Evolutionary conservation across 2,888 invertebrate genomes (phyloP), one percentile per base, ranked within the genome.

Genomic region (Syrphus vitripennis): DNA sequence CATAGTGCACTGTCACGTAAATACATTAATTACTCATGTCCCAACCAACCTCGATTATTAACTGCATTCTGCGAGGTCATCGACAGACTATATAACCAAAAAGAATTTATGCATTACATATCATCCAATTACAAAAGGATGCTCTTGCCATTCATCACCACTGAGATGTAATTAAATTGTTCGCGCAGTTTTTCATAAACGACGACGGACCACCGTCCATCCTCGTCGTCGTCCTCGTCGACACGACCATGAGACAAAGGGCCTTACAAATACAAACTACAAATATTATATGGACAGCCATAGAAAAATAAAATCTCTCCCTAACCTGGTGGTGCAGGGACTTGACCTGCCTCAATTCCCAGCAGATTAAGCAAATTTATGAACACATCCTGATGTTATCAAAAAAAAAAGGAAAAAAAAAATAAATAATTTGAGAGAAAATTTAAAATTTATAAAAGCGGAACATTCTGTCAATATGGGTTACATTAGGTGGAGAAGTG

Each of bases 111-210:
- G 72, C 82, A 65, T 12, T 69, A 75, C 65, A 65, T 70, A 63
- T 67, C 67, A 34, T 21, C 57, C 57, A 76, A 81, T 81, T 84
- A 84, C 71, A 84, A 81, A 74, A 65, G 75, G 50, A 76, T 76
- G 70, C 40, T 26, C 67, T 12, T 34, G 34, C 76, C 71, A 84
- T 84, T 81, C 76, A 84, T 84, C 81, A 76, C 81, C 67, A 67
- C 34, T 53, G 84, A 67, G 72, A 84, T 76, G 74, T 84, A 84
- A 84, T 81, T 83, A 80, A 83, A 83, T 80, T 83, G 83, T 74
- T 83, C 83, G 74, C 40, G 69, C 70, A 75, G 75, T 80, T 80
- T 75, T 75, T 75, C 67, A 72, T 84, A 76, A 76, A 65, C 81
- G 76, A 29, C 29, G 12, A 6, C 31, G 34, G 12, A 4, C 31